Percentiles rank a stretch among this genome's conserved stretches.
Evolutionary conservation across 2,888 invertebrate genomes (phyloP).

Genomic region (Xanthia togata): DNA sequence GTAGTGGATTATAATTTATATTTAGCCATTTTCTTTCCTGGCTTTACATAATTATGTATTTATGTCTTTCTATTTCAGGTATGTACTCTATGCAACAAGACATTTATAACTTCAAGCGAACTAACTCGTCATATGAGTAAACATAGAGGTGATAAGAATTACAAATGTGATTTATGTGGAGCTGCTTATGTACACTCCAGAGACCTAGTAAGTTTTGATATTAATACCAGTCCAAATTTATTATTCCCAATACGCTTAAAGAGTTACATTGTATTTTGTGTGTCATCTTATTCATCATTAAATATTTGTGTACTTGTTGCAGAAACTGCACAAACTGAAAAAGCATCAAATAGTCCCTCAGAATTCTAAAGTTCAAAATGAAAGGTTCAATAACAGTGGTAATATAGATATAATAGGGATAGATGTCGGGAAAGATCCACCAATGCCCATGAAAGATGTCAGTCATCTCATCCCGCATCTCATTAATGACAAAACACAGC

Average conservation of each 20-base stretch:
- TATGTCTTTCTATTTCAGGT: slow-evolving; percentile 71
- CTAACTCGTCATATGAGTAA: slow-evolving; percentile 91
- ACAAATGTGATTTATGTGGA: slow-evolving; percentile 91
- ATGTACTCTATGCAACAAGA: slow-evolving; percentile 90
- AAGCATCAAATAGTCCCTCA: slow-evolving; percentile 79
- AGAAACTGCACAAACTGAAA: slow-evolving; percentile 85
- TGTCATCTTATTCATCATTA: not conserved
- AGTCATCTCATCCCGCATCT: slow-evolving; percentile 77
- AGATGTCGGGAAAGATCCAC: slow-evolving; percentile 80
- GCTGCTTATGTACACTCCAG: slow-evolving; percentile 89
- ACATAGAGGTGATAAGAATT: slow-evolving; percentile 90
- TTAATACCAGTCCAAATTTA: not conserved
- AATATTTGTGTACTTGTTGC: slow-evolving; percentile 65
- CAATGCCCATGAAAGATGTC: slow-evolving; percentile 73
- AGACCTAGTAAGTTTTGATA: slow-evolving; percentile 86
- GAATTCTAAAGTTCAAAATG: slow-evolving; percentile 72
- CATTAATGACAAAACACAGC: slow-evolving; percentile 72
- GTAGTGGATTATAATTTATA: not conserved
- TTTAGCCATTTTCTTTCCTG: not conserved
- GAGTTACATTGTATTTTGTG: not conserved
- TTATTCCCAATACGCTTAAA: not conserved
- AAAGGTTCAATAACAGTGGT: slow-evolving; percentile 74
- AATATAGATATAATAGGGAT: slow-evolving; percentile 84
- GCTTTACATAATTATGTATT: not conserved
- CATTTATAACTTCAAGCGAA: slow-evolving; percentile 91